Percentiles rank a stretch among this genome's conserved stretches.
Evolutionary conservation across 2,797 vertebrate genomes (phyloP).

Genomic region (Spea hammondii): DNA sequence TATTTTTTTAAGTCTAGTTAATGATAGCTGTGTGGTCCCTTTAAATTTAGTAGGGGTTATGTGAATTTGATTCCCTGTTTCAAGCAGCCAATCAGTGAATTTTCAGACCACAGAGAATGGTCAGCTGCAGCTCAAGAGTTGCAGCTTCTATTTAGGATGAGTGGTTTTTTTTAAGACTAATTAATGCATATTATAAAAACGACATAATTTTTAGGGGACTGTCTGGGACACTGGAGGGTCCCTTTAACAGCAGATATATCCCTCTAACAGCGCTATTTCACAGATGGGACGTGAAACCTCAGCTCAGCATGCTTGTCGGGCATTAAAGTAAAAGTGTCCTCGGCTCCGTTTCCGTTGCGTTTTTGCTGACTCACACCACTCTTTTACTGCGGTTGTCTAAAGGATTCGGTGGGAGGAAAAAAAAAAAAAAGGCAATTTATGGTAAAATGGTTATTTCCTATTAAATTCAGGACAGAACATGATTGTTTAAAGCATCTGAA

Average conservation of each 20-base stretch:
- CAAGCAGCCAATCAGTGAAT: not conserved
- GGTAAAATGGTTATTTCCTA: conserved; percentile 51
- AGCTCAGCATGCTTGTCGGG: conserved; percentile 45
- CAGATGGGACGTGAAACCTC: conserved; percentile 49
- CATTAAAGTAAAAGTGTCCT: conserved; percentile 49
- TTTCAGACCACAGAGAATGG: no score
- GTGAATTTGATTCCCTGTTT: not conserved
- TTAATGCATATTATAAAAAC: no score
- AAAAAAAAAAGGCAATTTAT: conserved; percentile 45
- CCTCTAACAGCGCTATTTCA: conserved; percentile 46
- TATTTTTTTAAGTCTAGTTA: no score
- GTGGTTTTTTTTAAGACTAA: no score
- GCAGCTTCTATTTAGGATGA: no score
- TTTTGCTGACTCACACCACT: conserved; percentile 49
- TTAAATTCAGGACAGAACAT: conserved; percentile 26
- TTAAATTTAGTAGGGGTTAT: no score
- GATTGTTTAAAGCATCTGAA: conserved; percentile 43
- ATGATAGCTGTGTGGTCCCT: no score
- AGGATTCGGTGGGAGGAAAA: conserved; percentile 43
- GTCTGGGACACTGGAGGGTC: no score
- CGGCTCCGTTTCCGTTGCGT: conserved; percentile 36
- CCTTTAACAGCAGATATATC: conserved; percentile 29
- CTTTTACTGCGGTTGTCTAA: conserved; percentile 48
- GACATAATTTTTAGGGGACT: no score
- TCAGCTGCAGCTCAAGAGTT: not conserved